Percentiles rank a stretch among this genome's conserved stretches.
Evolutionary conservation across 2,797 vertebrate genomes (phyloP).

Genomic region (Semaprochilodus insignis): DNA sequence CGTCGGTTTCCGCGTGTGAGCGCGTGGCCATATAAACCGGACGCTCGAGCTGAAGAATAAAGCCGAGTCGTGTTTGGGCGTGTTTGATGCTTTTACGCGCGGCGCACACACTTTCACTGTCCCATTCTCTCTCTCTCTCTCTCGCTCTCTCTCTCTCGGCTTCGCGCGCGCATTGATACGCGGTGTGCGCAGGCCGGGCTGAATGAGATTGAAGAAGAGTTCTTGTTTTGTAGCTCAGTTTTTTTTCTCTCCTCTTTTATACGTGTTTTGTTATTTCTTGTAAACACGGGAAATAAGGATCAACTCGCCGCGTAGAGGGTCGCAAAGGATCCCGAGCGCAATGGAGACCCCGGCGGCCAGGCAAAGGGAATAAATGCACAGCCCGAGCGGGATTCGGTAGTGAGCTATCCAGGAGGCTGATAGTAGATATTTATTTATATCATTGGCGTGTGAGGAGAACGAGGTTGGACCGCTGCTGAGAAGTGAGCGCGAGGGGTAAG

Average conservation of each 20-base stretch:
- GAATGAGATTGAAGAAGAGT: conserved; percentile 75
- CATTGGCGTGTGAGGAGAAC: conserved; percentile 74
- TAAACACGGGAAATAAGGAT: conserved; percentile 37
- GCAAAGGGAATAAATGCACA: conserved; percentile 46
- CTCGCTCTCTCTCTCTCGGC: background rate
- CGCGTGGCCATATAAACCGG: background rate
- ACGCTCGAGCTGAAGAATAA: conserved; percentile 14
- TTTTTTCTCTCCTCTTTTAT: conserved; percentile 68
- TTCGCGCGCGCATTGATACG: conserved; percentile 68
- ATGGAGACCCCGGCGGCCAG: conserved; percentile 46
- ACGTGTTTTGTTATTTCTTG: conserved; percentile 44
- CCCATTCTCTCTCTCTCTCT: conserved; percentile 65
- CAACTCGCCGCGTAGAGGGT: conserved; percentile 47
- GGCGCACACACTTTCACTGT: conserved; percentile 56
- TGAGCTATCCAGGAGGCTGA: conserved; percentile 78
- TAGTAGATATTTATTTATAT: conserved; percentile 75
- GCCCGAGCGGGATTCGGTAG: conserved; percentile 58
- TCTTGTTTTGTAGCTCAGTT: conserved; percentile 75
- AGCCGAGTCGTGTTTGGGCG: conserved; percentile 8
- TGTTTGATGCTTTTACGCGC: conserved; percentile 36
- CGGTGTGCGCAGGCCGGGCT: conserved; percentile 72
- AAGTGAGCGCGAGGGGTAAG: conserved; percentile 71
- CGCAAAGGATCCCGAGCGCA: background rate
- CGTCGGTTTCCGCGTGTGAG: background rate
- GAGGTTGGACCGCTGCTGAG: conserved; percentile 68